These are phyloP conservation scores for Coregonus suidteri DNA, from an alignment of 2,797 vertebrate species.

Conservation along the genomic window DNA sequence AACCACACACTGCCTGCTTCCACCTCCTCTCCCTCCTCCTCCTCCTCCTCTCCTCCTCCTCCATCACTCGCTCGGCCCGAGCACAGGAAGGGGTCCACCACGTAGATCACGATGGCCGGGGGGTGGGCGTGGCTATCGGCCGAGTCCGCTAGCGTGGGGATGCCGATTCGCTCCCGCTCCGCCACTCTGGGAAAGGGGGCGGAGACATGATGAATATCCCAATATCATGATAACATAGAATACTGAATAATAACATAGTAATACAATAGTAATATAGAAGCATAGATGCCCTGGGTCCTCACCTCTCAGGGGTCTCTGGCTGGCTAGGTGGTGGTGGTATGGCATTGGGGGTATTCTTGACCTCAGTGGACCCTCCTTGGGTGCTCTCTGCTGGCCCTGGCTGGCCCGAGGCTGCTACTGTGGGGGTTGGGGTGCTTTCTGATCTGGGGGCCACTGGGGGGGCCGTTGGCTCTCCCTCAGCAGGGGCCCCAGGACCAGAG, in stretches of 20 bases:
- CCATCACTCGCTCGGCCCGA: conserved; percentile 77
- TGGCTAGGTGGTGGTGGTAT: conserved; percentile 64
- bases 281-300: conserved; percentile 37
- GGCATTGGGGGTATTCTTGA: conserved; percentile 71
- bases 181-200: conserved; percentile 61
- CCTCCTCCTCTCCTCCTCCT: conserved; percentile 69
- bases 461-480: conserved; percentile 68
- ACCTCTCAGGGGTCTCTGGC: conserved; percentile 73
- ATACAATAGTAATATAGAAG: not conserved
- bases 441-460: conserved; percentile 56
- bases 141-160: conserved; percentile 88
- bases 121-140: conserved; percentile 86
- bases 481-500: conserved; percentile 65
- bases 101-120: conserved; percentile 92
- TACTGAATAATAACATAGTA: not conserved
- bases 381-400: conserved; percentile 65
- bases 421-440: conserved; percentile 54
- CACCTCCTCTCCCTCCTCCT: conserved; percentile 84
- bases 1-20: conserved; percentile 89
- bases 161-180: conserved; percentile 89
- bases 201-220: too few species aligned
- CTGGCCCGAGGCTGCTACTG: conserved; percentile 70
- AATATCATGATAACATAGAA: too few species aligned
- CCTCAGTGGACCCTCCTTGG: too few species aligned
- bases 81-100: conserved; percentile 93